Base-by-base conservation (phyloP, 2,797 vertebrate genomes). In the Scolopax bukidnonensis region DNA sequence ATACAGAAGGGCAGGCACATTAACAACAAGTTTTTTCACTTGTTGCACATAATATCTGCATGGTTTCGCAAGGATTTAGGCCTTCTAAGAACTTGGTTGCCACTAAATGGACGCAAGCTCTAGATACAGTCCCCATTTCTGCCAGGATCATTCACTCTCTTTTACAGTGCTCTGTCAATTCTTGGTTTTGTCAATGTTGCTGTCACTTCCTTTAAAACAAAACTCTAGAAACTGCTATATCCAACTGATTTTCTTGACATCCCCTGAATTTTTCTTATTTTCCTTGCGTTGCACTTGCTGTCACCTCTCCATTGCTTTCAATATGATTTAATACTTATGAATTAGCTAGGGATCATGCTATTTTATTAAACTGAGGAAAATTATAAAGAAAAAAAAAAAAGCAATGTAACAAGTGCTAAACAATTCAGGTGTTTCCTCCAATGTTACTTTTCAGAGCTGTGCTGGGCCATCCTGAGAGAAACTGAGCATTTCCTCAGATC, bases 161-260 rank as follows among this genome's bases (percentile, higher is more conserved):
- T 84, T 79, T 40, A 56, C 54, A 92, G 32, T 11, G 48, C 45
- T 83, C 14, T 75, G 89, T 53, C 89, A 80, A 21, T 85, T 89
- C 61, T 16, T 61, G 18, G 41, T 89, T 71, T 41, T 30, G 10
- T 89, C 68, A 84, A 8, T 5, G 36, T 14, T 80, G 50, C 75
- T 92, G 89, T 75, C 87, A 77, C 57, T 93, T 78, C 28, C 53
- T 83, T 92, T 87, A 70, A 64, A 90, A 83, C 43, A 82, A 56
- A 69, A 61, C 32, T 82, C 87, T 28, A 75, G 38, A 59, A 93
- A 27, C 41, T 81, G 85, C 30, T 79, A 90, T 33, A 83, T 47
- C 48, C 4, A 1, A 80, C n/a, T 64, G 45, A 83, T 71, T 87
- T 92, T 83, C 89, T 77, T 90, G 78, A 92, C 78, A 64, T 74